phyloP scores from a whole-genome alignment of 2,113 vertebrate genomes.

The Prunella fulvescens region DNA sequence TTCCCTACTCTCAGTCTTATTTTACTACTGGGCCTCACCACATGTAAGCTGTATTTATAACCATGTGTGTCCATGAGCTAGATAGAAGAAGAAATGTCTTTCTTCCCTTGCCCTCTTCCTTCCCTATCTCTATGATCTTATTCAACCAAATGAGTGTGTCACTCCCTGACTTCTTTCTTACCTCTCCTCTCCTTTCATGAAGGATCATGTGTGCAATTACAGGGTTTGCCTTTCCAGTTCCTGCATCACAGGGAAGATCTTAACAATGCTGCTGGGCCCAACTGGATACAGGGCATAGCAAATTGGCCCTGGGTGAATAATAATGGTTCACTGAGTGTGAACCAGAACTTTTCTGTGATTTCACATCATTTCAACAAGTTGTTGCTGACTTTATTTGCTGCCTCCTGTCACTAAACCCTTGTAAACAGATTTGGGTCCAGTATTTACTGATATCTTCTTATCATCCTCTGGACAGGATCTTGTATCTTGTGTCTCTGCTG shows the following conservation, averaged over 20 bases:
- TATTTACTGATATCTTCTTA: constrained; percentile 15
- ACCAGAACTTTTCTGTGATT: not conserved
- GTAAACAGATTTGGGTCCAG: constrained; percentile 5
- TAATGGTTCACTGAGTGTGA: not conserved
- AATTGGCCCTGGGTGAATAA: not conserved
- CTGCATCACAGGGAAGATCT: not conserved
- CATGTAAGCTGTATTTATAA: not conserved
- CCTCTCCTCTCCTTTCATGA: not conserved
- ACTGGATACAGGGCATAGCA: not conserved
- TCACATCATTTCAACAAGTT: not conserved
- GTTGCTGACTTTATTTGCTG: not conserved
- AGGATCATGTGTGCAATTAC: not conserved
- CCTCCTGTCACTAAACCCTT: constrained; percentile 18
- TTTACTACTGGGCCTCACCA: not conserved
- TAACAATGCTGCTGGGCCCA: not conserved
- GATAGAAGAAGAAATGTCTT: not conserved
- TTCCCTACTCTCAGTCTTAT: not conserved
- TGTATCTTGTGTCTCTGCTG: not conserved
- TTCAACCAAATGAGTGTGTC: not conserved
- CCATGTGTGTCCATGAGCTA: not conserved
- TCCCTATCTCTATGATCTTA: not conserved
- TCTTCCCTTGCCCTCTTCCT: not conserved
- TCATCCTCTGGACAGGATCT: constrained; percentile 4
- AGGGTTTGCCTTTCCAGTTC: not conserved
- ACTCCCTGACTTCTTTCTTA: not conserved